Evolutionary conservation across 2,888 invertebrate genomes (phyloP), one percentile per base, ranked within the genome.

Genomic region (Balanococcus diminutus): DNA sequence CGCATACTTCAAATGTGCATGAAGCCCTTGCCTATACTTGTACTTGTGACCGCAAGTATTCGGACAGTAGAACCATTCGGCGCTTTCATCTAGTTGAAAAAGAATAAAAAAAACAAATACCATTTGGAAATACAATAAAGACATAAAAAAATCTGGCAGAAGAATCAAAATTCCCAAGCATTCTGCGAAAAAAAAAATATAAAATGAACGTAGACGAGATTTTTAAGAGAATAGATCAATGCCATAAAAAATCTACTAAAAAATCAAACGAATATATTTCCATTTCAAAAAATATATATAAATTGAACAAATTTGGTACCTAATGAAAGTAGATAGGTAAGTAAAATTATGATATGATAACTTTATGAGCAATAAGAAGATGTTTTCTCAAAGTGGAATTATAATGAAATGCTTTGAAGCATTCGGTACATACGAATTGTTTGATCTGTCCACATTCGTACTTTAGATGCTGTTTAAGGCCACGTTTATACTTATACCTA

Each of bases 371-470:
- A 3, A 82, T 2, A 14, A 61, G 9, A 5, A 86, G 22, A n/a
- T 87, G 87, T 51, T 81, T 86, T 84, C 84, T 86, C 39, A 87
- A 22, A 19, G 79, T 42, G 14, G 81, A 82, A n/a, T 86, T 87
- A 28, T 87, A 84, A 9, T 61, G 14, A 5, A 67, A 81, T 25
- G 46, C 81, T 39, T 67, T 81, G 0, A 3, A 11, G 61, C 87
- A 87, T 31, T 36, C 46, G 8, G 82, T 39, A 19, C 92, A 92
- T 87, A 90, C 90, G 88, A 91, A 92, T 32, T 91, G 90, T 42
- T 92, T 92, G 87, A 90, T 90, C 87, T 88, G 88, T 14, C 89
- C 88, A 87, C 89, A 89, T 86, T 89, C 89, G 87, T 91, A 91
- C 9, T 86, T 87, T 36, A 87, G 81, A 82, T 88, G 88, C 32